Conservation (phyloP, 2,888 invertebrate species). For the Polyploca ridens region DNA sequence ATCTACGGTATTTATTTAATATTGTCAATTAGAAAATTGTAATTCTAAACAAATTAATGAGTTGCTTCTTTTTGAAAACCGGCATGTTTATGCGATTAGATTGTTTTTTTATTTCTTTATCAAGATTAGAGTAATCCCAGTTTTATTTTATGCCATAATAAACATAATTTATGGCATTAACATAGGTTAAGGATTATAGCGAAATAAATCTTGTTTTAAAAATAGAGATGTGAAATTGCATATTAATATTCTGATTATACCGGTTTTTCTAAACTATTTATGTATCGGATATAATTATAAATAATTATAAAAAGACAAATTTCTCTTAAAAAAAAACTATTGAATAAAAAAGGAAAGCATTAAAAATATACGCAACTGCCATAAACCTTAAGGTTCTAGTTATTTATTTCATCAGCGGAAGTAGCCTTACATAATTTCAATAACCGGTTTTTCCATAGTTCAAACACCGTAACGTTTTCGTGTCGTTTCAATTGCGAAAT, state of each 20-base stretch:
- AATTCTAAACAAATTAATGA: too few species aligned
- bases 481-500: conserved; percentile 26
- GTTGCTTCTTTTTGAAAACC: too few species aligned
- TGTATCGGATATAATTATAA: too few species aligned
- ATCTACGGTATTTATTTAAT: background rate
- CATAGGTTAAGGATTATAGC: background rate
- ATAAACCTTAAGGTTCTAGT: background rate
- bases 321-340: background rate
- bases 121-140: too few species aligned
- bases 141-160: too few species aligned
- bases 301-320: too few species aligned
- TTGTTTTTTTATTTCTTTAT: too few species aligned
- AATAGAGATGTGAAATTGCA: background rate
- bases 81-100: too few species aligned
- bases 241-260: background rate
- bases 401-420: conserved; percentile 19
- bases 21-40: too few species aligned
- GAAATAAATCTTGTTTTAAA: background rate
- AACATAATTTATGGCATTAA: too few species aligned
- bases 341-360: background rate
- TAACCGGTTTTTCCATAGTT: conserved; percentile 26
- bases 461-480: conserved; percentile 22
- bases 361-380: background rate
- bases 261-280: background rate
- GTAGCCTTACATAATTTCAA: conserved; percentile 26